Evolutionary conservation across 2,113 vertebrate species (phyloP).

Genomic region (Bungarus multicinctus): DNA sequence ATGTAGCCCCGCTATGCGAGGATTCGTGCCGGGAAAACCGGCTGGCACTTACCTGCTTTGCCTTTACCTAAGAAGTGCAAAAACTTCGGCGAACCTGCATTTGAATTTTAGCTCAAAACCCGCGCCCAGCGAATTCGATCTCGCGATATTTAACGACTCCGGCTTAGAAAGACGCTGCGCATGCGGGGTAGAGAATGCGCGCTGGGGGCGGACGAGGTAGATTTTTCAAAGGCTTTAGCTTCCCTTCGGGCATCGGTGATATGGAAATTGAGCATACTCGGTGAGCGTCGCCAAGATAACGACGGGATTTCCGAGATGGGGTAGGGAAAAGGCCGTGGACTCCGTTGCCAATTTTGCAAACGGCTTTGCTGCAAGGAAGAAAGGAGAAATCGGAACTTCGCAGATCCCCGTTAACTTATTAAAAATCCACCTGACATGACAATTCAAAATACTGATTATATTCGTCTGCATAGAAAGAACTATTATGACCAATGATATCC

Average conservation of each 20-base stretch:
- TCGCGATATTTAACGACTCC: background rate
- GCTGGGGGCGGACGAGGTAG: background rate
- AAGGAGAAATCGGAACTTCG: background rate
- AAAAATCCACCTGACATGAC: background rate
- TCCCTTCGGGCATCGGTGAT: background rate
- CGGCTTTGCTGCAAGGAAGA: background rate
- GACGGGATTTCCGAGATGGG: background rate
- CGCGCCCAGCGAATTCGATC: background rate
- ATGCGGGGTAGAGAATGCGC: background rate
- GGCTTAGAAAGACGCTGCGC: too few relatives aligned
- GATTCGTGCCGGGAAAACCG: background rate
- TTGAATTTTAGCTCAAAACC: background rate
- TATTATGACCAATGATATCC: background rate
- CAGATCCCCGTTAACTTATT: background rate
- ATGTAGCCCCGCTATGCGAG: background rate
- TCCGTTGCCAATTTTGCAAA: background rate
- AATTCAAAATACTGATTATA: background rate
- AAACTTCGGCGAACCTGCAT: background rate
- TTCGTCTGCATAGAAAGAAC: background rate
- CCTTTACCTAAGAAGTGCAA: too few relatives aligned
- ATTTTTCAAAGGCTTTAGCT: background rate
- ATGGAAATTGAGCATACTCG: background rate
- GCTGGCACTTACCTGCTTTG: background rate
- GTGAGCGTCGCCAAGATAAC: too few relatives aligned
- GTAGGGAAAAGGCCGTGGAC: background rate